Evolutionary conservation across 2,888 invertebrate species (phyloP).

Genomic region (Callosobruchus maculatus): DNA sequence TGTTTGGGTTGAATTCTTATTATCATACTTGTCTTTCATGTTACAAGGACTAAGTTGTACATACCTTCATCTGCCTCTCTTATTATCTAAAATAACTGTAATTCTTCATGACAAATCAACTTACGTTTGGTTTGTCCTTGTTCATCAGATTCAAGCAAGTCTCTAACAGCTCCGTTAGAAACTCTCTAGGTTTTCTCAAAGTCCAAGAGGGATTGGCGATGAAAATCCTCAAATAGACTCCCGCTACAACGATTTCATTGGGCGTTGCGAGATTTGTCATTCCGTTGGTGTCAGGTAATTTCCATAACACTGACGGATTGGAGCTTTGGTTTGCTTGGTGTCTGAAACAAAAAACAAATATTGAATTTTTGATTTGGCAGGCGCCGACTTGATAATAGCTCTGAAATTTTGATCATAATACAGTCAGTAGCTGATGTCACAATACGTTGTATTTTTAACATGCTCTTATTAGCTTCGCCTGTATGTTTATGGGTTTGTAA

Average conservation of each 20-base stretch:
- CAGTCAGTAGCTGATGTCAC: too few species aligned
- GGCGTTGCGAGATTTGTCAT: constrained; percentile 61
- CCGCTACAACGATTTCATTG: constrained; percentile 89
- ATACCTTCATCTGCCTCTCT: too few species aligned
- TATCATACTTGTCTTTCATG: too few species aligned
- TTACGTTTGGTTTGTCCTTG: constrained; percentile 70
- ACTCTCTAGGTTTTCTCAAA: constrained; percentile 90
- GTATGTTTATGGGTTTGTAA: too few species aligned
- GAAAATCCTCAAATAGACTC: constrained; percentile 93
- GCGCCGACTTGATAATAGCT: too few species aligned
- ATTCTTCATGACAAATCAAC: constrained; percentile 18
- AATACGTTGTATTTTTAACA: too few species aligned
- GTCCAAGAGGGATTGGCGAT: constrained; percentile 96
- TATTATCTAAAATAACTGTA: too few species aligned
- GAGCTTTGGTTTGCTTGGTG: constrained; percentile 72
- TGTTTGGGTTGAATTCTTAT: too few species aligned
- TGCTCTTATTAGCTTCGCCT: too few species aligned
- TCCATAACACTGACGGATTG: constrained; percentile 67
- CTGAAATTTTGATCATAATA: too few species aligned
- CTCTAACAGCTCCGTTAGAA: constrained; percentile 89
- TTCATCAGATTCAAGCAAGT: constrained; percentile 75
- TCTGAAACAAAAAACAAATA: constrained; percentile 48
- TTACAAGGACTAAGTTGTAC: too few species aligned
- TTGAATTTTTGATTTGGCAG: not conserved
- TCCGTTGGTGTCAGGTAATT: constrained; percentile 66